Percentiles rank a stretch among this genome's conserved stretches.
Evolutionary conservation across 2,797 vertebrate species (phyloP).

Genomic region (Selene dorsalis): DNA sequence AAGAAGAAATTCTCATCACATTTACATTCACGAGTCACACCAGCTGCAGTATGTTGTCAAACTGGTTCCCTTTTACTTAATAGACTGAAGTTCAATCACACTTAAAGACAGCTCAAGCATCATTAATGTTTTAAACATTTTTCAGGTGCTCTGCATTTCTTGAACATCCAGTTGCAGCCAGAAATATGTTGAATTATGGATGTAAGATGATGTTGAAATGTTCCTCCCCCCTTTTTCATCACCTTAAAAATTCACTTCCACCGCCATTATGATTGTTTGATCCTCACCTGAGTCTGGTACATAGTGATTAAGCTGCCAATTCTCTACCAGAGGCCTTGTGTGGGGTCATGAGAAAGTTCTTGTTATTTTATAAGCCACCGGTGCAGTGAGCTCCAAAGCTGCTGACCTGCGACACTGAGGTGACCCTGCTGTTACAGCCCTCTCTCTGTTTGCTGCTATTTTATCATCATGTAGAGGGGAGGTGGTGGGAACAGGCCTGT

Average conservation of each 20-base stretch:
- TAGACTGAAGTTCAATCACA: background rate
- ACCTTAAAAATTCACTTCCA: constrained; percentile 1
- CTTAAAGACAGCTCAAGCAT: background rate
- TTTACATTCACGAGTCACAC: background rate
- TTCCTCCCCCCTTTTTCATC: constrained; percentile 6
- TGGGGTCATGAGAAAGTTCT: constrained; percentile 50
- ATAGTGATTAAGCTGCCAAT: background rate
- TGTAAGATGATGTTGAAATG: background rate
- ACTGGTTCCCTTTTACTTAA: background rate
- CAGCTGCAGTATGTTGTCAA: background rate
- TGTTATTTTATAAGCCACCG: constrained; percentile 47
- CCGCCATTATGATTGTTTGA: background rate
- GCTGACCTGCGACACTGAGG: constrained; percentile 62
- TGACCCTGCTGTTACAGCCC: constrained; percentile 47
- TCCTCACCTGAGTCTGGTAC: background rate
- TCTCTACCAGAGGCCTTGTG: constrained; percentile 30
- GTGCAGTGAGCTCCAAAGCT: constrained; percentile 41
- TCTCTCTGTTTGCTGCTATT: constrained; percentile 58
- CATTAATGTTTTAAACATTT: background rate
- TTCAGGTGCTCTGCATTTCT: background rate
- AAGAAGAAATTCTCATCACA: no score
- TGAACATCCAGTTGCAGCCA: background rate
- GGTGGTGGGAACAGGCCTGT: constrained; percentile 50
- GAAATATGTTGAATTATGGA: background rate
- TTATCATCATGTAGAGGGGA: constrained; percentile 44